These are phyloP conservation scores for Tinea semifulvella DNA, from an alignment of 2,888 invertebrate genomes.

Conservation along the genomic window DNA sequence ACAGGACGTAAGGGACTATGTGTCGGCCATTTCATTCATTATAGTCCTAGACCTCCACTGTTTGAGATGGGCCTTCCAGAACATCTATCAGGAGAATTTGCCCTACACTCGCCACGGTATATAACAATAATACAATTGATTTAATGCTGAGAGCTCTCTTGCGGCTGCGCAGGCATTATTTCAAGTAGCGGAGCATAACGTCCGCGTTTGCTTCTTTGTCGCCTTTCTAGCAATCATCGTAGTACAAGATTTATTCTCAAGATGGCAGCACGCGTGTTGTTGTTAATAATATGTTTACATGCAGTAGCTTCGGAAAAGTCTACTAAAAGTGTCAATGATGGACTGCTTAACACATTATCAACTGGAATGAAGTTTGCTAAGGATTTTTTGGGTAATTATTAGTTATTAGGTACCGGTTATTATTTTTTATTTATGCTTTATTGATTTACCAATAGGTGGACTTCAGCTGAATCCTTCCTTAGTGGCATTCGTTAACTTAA, in stretches of 20 bases:
- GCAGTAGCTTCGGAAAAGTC: constrained; percentile 15
- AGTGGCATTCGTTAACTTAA: no score
- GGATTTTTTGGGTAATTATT: constrained; percentile 49
- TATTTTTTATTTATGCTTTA: no score
- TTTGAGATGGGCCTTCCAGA: no score
- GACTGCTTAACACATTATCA: constrained; percentile 43
- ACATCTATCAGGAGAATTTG: no score
- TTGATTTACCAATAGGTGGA: no score
- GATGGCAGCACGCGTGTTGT: constrained; percentile 45
- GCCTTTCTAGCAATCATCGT: constrained; percentile 24
- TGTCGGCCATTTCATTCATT: no score
- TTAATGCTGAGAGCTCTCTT: constrained; percentile 9
- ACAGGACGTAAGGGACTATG: no score
- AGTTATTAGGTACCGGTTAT: no score
- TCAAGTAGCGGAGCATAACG: constrained; percentile 38
- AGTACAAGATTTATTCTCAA: constrained; percentile 32
- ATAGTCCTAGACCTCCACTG: no score
- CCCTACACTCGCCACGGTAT: no score
- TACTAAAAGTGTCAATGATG: constrained; percentile 36
- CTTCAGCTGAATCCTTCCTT: no score
- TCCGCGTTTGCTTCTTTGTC: constrained; percentile 3
- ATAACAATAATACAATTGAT: no score
- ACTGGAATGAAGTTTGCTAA: constrained; percentile 53
- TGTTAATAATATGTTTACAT: constrained; percentile 28
- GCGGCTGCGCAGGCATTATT: constrained; percentile 41